phyloP scores from a whole-genome alignment of 2,888 invertebrate species.

The Stenodera caucasica region DNA sequence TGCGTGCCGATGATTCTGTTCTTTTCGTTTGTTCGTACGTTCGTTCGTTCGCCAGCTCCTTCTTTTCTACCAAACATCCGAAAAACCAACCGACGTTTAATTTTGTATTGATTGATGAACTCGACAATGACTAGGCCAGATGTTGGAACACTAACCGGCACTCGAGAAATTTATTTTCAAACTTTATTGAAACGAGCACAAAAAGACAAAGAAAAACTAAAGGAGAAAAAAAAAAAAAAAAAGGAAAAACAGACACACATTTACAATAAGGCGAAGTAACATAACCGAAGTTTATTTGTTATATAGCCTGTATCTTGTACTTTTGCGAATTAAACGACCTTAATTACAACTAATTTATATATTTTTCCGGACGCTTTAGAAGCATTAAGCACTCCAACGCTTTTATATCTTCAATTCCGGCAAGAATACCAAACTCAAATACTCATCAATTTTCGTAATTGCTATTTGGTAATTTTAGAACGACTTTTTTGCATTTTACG shows the following conservation, averaged over 20 bases:
- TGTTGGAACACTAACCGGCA: conserved; percentile 17
- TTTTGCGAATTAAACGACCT: neutral
- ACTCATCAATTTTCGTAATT: conserved; percentile 9
- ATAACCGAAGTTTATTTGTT: conserved; percentile 4
- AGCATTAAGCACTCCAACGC: neutral
- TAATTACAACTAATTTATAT: conserved; percentile 14
- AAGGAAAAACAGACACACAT: neutral
- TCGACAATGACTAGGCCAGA: conserved; percentile 21
- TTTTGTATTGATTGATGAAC: conserved; percentile 28
- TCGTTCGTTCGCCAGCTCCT: too few species aligned
- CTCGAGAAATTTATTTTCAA: conserved; percentile 14
- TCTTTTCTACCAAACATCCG: too few species aligned
- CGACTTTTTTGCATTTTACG: neutral
- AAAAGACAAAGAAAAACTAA: conserved; percentile 12
- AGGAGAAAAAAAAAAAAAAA: conserved; percentile 1
- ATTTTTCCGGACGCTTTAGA: neutral
- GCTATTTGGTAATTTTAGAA: neutral
- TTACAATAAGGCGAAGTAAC: neutral
- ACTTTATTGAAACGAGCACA: conserved; percentile 12
- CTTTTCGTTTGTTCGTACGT: neutral
- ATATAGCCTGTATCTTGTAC: neutral
- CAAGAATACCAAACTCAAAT: neutral
- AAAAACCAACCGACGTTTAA: conserved; percentile 14
- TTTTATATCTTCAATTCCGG: neutral
- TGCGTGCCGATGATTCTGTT: conserved; percentile 15